A percentile compares a stretch with the other conserved stretches of the same genome.
Conservation (phyloP, 1,140 invertebrate species). For the Helicoverpa armigera region DNA sequence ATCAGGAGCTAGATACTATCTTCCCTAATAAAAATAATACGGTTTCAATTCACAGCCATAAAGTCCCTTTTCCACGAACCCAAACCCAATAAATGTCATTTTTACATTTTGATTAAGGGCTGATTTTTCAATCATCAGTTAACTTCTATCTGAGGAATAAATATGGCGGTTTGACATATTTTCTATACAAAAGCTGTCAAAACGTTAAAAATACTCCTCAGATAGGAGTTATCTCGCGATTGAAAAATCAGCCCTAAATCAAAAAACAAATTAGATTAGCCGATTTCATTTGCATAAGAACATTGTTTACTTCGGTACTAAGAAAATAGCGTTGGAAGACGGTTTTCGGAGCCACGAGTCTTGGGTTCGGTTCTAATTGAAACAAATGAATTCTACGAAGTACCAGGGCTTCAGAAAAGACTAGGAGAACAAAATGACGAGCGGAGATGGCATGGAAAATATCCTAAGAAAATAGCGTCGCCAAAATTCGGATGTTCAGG, state of each 20-base stretch:
- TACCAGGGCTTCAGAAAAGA: not conserved
- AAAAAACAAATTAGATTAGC: not conserved
- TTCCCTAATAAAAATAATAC: not conserved
- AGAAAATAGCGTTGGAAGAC: not conserved
- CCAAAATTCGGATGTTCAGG: too few relatives aligned
- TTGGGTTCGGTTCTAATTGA: constrained; percentile 2
- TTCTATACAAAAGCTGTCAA: too few relatives aligned
- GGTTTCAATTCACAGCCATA: not conserved
- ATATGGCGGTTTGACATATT: too few relatives aligned
- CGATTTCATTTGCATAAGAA: constrained; percentile 1
- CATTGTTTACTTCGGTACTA: constrained; percentile 1
- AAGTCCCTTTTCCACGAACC: not conserved
- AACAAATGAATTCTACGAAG: constrained; percentile 5
- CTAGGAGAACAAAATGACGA: too few relatives aligned
- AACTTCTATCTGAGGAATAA: too few relatives aligned
- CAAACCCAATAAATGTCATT: not conserved
- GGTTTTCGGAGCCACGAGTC: not conserved
- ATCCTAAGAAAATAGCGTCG: too few relatives aligned
- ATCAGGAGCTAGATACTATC: too few relatives aligned
- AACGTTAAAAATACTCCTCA: too few relatives aligned
- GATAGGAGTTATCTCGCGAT: too few relatives aligned
- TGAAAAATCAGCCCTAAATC: too few relatives aligned
- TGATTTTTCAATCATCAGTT: too few relatives aligned
- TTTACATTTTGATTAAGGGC: constrained; percentile 7
- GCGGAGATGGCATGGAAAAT: too few relatives aligned